Base-by-base conservation (phyloP, 2,113 vertebrate genomes). In the Mirounga angustirostris region DNA sequence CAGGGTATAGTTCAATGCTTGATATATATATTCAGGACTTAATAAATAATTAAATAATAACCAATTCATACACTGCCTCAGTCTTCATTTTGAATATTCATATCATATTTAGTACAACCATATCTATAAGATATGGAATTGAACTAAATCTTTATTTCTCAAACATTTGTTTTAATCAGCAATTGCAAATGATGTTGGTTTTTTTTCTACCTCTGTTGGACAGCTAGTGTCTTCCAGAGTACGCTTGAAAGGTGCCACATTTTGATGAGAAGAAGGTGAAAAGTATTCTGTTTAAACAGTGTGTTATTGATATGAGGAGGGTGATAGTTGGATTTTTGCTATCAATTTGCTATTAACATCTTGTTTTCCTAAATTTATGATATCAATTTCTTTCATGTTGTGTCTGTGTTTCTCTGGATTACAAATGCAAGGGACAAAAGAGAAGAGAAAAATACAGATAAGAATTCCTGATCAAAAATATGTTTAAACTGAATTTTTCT, bases 401-500 rank as follows among this genome's bases (percentile, higher is more conserved):
- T 89, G 28, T 65, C 33, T 91, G 6, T 13, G 50, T 93, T 74
- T 71, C 74, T 10, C 18, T 21, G 24, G 16, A 86, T 73, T 10
- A 14, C 46, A 89, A 96, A 93, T 91, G 18, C 33, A 93, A 93
- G 33, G 28, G 14, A 84, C 26, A 81, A 43, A 6, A 96, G 43
- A 67, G 7, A 43, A 76, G 7, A 43, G 24, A 86, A 22, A 67
- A n/a, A 21, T 43, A 90, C 19, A 80, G 2, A 4, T 88, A 50
- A 84, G n/a, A 94, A 91, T 83, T 97, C 94, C 13, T 81, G 24
- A 78, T 67, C 26, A 84, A 52, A 86, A n/a, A 52, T 14, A 67
- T 79, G 12, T 81, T 83, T 80, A 94, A 95, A 74, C 74, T 79
- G 36, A 79, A 36, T 94, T 74, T 96, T 78, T 50, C 67, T 89